Percentiles rank a stretch among this genome's conserved stretches.
These are phyloP conservation scores for Mythimna pallens DNA, from an alignment of 2,888 invertebrate genomes.

Conservation along the genomic window DNA sequence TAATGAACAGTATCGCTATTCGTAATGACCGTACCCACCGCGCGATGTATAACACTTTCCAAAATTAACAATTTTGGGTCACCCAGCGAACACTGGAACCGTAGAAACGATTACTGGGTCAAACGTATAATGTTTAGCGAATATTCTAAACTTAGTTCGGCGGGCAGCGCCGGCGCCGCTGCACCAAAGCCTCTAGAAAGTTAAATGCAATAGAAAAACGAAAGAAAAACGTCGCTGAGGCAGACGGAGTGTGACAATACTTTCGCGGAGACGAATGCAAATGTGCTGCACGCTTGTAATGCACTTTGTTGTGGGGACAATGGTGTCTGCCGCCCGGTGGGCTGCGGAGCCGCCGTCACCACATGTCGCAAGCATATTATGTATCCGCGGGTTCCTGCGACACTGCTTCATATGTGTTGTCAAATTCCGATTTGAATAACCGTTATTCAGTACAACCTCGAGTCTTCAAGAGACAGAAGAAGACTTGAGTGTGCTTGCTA, in stretches of 20 bases:
- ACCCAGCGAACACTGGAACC: constrained; percentile 32
- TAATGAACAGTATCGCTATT: constrained; percentile 19
- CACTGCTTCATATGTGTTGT: background rate
- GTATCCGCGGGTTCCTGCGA: background rate
- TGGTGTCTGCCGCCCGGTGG: constrained; percentile 68
- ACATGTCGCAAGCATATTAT: constrained; percentile 17
- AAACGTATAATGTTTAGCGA: constrained; percentile 52
- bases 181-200: constrained; percentile 59
- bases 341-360: constrained; percentile 74
- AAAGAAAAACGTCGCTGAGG: constrained; percentile 55
- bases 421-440: background rate
- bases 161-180: constrained; percentile 27
- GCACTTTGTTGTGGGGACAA: constrained; percentile 65
- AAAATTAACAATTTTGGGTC: constrained; percentile 38
- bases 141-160: constrained; percentile 53
- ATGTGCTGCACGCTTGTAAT: constrained; percentile 60
- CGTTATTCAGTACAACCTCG: background rate
- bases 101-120: constrained; percentile 58
- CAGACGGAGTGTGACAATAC: constrained; percentile 59
- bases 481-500: too few species aligned
- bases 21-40: constrained; percentile 5
- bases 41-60: constrained; percentile 24
- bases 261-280: constrained; percentile 63
- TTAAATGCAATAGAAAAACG: constrained; percentile 62
- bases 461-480: background rate